Base-by-base conservation (phyloP, 2,113 vertebrate genomes). In the Macquaria australasica region DNA sequence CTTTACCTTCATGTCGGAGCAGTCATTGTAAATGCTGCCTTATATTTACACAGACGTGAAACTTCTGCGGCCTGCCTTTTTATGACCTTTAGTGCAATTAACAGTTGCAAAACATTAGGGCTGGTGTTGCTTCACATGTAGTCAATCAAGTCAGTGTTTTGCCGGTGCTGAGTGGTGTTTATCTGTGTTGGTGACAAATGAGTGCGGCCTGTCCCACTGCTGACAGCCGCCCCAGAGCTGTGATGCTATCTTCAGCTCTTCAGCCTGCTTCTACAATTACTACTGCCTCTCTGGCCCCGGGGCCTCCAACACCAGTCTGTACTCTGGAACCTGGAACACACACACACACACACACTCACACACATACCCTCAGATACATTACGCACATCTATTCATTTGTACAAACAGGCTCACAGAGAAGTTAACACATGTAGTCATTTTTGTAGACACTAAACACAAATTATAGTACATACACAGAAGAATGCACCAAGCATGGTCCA, bases 191-290 rank as follows among this genome's bases (percentile, higher is more conserved):
- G 85, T 94, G 93, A 94, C 90, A 92, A 93, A 94, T 92, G 93
- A 92, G 86, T 9, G 62, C 1, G 45, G 89, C 50, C 87, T 85
- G 25, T 88, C 89, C 89, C 94, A 95, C 93, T 92, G 95, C 94
- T 95, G 94, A 91, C 56, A 95, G 95, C 87, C 45, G 21, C 93
- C 93, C 94, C 86, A 83, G 66, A 93, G 92, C 89, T 69, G 86
- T 83, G 92, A 92, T 93, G 91, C 90, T 92, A 93, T 95, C 94
- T 94, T 76, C 91, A 93, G 87, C 86, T 93, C 91, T 81, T 83
- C 90, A 92, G 81, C 73, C 83, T 66, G 83, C 91, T 91, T 91
- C 93, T 94, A 91, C 92, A 92, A 94, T 95, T 95, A 94, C 93
- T 69, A 70, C 88, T 85, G 80, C 63, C 81, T 88, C 79, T 90